Evolutionary conservation across 2,113 vertebrate species (phyloP).

Genomic region (Gavialis gangeticus): DNA sequence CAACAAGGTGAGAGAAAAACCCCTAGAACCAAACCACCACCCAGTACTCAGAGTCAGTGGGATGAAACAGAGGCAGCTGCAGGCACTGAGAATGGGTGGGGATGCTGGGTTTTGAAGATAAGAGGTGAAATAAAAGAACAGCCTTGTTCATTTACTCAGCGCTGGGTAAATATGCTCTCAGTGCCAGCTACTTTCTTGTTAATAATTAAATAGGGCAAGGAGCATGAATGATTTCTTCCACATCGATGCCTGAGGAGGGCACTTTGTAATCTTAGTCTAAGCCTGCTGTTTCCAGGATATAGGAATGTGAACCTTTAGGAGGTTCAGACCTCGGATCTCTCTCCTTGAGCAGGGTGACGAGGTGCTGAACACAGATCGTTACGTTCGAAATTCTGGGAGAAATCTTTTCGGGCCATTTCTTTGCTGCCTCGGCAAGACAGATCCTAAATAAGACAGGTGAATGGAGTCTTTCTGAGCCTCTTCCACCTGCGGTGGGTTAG

Average conservation of each 20-base stretch:
- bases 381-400: slow-evolving; percentile 4
- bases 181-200: slow-evolving; percentile 17
- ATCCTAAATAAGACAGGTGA: background rate
- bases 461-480: no score
- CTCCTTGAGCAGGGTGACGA: background rate
- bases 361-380: background rate
- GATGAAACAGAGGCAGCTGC: slow-evolving; percentile 36
- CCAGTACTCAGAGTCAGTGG: background rate
- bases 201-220: slow-evolving; percentile 42
- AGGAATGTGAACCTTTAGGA: background rate
- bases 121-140: background rate
- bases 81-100: slow-evolving; percentile 7
- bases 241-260: slow-evolving; percentile 19
- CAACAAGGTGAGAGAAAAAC: slow-evolving; percentile 43
- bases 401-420: slow-evolving; percentile 5
- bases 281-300: background rate
- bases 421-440: background rate
- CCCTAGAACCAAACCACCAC: background rate
- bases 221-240: slow-evolving; percentile 26
- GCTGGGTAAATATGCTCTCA: background rate
- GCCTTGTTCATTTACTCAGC: background rate
- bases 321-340: slow-evolving; percentile 14
- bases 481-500: no score
- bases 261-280: slow-evolving; percentile 18
- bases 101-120: slow-evolving; percentile 52